Percentiles rank a stretch among this genome's conserved stretches.
phyloP scores from a whole-genome alignment of 2,113 vertebrate species.

The Nothocercus julius region DNA sequence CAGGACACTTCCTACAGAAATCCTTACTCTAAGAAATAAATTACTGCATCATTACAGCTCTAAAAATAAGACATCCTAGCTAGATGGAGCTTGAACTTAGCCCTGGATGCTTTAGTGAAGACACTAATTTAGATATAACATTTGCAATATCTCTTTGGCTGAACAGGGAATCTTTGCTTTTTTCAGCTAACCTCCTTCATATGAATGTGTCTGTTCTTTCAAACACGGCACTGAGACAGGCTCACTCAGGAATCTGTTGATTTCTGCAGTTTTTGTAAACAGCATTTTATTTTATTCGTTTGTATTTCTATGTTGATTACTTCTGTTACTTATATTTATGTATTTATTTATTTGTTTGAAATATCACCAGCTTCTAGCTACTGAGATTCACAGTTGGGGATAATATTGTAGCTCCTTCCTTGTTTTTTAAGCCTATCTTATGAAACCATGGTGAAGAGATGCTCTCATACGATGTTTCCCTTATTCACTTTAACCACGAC shows the following conservation, averaged over 20 bases:
- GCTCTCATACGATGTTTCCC: neutral
- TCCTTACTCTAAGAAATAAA: neutral
- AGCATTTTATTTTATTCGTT: neutral
- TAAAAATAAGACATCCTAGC: neutral
- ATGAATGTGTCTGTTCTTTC: neutral
- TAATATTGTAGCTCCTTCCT: neutral
- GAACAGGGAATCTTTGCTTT: neutral
- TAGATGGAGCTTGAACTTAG: neutral
- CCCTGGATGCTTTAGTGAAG: neutral
- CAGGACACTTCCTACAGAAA: neutral
- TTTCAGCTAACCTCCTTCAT: neutral
- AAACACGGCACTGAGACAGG: neutral
- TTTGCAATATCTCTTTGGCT: neutral
- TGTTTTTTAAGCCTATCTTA: neutral
- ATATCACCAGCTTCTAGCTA: neutral
- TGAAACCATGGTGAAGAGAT: neutral
- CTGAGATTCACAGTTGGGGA: neutral
- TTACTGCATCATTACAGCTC: neutral
- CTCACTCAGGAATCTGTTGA: neutral
- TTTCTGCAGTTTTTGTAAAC: neutral
- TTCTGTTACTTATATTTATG: neutral
- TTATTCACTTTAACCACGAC: neutral
- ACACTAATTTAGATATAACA: neutral
- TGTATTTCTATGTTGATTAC: neutral
- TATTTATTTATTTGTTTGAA: neutral